Evolutionary conservation across 2,113 vertebrate genomes (phyloP), one percentile per base, ranked within the genome.

Genomic region (Oenanthe melanoleuca): DNA sequence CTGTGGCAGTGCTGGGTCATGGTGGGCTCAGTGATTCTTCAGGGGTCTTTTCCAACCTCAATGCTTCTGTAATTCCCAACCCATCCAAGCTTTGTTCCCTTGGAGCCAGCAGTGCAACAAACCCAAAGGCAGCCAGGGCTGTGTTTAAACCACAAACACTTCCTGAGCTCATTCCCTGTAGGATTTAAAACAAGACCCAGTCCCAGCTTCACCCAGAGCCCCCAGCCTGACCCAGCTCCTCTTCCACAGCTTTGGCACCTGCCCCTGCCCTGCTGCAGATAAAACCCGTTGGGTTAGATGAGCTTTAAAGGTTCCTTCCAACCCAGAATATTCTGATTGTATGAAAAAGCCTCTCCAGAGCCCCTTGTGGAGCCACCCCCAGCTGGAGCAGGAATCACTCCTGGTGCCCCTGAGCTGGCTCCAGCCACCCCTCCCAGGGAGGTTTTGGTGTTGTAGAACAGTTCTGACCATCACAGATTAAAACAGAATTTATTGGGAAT

Each of bases 401-500:
- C 59, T 4, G 21, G 16, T 8, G 26, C 11, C 38, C 5, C 55
- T 1, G 47, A 11, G 69, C 93, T 33, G 8, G 2, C 71, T 59
- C 2, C 61, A 29, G 23, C 57, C 69, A 1, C 34, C 52, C 28
- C 34, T 26, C 29, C 65, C 53, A 31, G 33, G 45, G 7, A 24
- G 17, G 8, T 1, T 34, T 4, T 19, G n/a, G n/a, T 16, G 52
- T 11, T 21, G 44, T 12, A 55, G 2, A 63, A n/a, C 42, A n/a
- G 47, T 44, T 82, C 63, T 7, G n/a, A 86, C 20, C 5, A 42
- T 6, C 59, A 61, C 37, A 19, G 89, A 65, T 80, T 42, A 80
- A 85, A 94, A 80, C 9, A 50, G 15, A 26, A 52, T 97, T 97
- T 97, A 96, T 95, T 97, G 59, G 85, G 33, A 88, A 50, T 3